Percentiles rank a stretch among this genome's conserved stretches.
These are phyloP conservation scores for Conops quadrifasciatus DNA, from an alignment of 2,888 invertebrate species.

Conservation along the genomic window DNA sequence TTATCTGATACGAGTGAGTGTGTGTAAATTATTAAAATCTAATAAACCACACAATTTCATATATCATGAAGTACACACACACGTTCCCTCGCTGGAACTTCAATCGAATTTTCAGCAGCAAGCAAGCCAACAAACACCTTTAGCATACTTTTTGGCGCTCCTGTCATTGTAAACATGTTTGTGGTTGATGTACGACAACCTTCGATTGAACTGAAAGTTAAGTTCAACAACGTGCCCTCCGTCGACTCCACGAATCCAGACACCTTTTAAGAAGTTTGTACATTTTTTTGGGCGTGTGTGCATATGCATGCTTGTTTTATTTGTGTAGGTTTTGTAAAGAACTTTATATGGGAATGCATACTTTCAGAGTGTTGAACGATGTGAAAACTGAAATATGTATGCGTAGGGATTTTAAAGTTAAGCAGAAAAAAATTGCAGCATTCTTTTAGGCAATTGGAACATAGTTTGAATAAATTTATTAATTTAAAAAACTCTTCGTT, in stretches of 20 bases:
- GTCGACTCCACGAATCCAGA: no score
- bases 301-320: slow-evolving; percentile 35
- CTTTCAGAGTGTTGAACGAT: no score
- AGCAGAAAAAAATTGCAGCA: no score
- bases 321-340: neutral
- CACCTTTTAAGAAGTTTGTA: slow-evolving; percentile 20
- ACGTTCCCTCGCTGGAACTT: neutral
- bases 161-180: slow-evolving; percentile 36
- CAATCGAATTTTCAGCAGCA: neutral
- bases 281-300: slow-evolving; percentile 35
- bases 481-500: no score
- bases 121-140: neutral
- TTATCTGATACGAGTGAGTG: neutral
- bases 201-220: slow-evolving; percentile 64
- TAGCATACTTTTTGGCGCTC: slow-evolving; percentile 50
- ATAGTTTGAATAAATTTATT: no score
- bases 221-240: slow-evolving; percentile 52
- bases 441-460: no score
- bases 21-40: slow-evolving; percentile 64
- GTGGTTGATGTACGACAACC: slow-evolving; percentile 53
- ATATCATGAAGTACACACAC: slow-evolving; percentile 38
- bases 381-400: no score
- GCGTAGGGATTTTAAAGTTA: no score
- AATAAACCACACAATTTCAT: slow-evolving; percentile 64
- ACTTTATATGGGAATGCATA: no score